Base-by-base conservation (phyloP, 2,888 invertebrate species). In the Argyresthia albistria region DNA sequence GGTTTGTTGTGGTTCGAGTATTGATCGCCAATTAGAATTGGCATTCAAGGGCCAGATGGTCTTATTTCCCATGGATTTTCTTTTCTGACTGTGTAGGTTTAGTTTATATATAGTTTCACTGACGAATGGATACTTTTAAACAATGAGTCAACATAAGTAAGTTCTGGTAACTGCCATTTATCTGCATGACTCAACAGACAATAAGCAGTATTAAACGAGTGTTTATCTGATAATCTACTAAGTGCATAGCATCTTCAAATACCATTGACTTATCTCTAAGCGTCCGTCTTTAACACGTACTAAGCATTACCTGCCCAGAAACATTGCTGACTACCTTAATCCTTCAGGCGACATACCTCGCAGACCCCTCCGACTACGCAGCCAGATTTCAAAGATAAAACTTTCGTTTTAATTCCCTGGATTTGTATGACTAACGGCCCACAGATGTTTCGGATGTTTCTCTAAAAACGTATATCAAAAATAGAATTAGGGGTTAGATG, bases 401-500 rank as follows among this genome's bases (percentile, higher is more conserved):
- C 45, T 50, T 57, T 57, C 63, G 48, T 47, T 60, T 59, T 67
- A 66, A 73, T 65, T 61, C 66, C 65, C 51, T 56, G 66, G 71
- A 74, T 77, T 74, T 67, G 69, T 75, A 75, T 77, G 73, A 81
- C 67, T 79, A 79, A 80, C 77, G 62, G 72, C 62, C 62, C 62
- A 73, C 82, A 82, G 80, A 81, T 83, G 81, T 75, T 74, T 66
- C 57, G 52, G 53, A 60, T 60, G 52, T 52, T 48, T 14, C 50
- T 37, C 50, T 48, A 53, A 56, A 59, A 63, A 57, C 61, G 66
- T 74, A 66, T 67, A 74, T 79, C 74, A 77, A 73, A 80, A 82
- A 78, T 80, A 82, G 73, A 80, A 81, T 82, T 79, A 77, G 76
- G 79, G 83, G 80, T 79, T 80, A 66, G 63, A 66, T 65, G 73